These are phyloP conservation scores for Pemphigus obesinymphae DNA, from an alignment of 1,140 invertebrate species.

Conservation along the genomic window DNA sequence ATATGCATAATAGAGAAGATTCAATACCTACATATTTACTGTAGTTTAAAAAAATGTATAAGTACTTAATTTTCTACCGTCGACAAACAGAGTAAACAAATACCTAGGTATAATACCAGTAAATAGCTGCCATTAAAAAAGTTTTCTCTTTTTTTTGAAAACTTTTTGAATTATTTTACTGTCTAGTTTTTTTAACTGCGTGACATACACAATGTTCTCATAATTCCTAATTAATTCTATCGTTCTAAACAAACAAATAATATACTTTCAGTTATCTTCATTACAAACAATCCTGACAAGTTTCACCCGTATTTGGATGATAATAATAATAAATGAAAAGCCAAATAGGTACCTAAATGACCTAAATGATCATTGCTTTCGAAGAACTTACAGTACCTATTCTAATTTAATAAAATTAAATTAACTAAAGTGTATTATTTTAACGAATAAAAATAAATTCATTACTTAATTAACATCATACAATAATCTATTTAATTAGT, in stretches of 20 bases:
- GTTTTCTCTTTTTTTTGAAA: not conserved
- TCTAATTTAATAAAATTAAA: no score
- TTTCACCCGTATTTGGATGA: not conserved
- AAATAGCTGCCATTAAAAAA: not conserved
- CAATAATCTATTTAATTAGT: no score
- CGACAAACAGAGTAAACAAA: no score
- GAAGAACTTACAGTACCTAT: no score
- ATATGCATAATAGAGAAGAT: not conserved
- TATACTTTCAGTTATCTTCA: not conserved
- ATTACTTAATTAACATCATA: no score
- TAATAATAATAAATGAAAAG: not conserved
- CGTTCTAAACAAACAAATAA: not conserved
- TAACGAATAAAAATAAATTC: no score
- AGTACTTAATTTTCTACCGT: no score
- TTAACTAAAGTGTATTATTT: no score
- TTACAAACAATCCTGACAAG: not conserved
- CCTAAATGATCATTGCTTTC: no score
- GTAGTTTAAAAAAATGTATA: no score
- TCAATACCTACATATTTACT: no score
- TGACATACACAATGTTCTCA: not conserved
- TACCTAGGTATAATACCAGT: not conserved
- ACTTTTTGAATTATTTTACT: not conserved
- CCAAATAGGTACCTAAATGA: no score
- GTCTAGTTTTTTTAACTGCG: not conserved
- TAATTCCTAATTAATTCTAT: not conserved